Percentiles rank a stretch among this genome's conserved stretches.
phyloP scores from a whole-genome alignment of 1,140 invertebrate genomes.

The Eufriesea mexicana region DNA sequence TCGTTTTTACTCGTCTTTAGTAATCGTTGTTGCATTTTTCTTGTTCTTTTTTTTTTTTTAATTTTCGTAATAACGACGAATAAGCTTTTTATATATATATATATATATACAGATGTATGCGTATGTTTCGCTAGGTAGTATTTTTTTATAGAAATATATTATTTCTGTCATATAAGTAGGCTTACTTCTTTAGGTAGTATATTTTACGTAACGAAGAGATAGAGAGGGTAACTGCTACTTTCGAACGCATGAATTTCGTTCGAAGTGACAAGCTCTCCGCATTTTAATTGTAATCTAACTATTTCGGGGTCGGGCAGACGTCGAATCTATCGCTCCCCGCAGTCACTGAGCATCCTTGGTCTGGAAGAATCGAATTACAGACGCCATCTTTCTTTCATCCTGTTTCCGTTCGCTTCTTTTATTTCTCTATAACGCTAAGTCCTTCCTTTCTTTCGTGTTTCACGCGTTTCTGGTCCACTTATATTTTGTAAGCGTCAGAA shows the following conservation, averaged over 20 bases:
- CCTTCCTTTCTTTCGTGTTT: constrained; percentile 22
- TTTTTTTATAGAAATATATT: constrained; percentile 1
- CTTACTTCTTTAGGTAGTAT: background rate
- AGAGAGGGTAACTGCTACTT: background rate
- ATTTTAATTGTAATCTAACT: constrained; percentile 80
- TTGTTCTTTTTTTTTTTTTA: background rate
- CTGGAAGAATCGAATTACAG: constrained; percentile 45
- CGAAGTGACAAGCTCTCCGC: constrained; percentile 72
- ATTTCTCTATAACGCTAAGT: background rate
- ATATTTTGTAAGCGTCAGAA: constrained; percentile 70
- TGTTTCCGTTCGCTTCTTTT: background rate
- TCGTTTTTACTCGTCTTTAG: background rate
- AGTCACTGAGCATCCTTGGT: constrained; percentile 80
- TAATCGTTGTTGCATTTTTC: background rate
- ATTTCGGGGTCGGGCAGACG: constrained; percentile 67
- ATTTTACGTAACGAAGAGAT: background rate
- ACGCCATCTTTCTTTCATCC: background rate
- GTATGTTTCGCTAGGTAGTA: background rate
- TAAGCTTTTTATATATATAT: background rate
- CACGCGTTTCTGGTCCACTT: constrained; percentile 51
- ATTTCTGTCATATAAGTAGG: background rate
- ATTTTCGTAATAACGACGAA: background rate
- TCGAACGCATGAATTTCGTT: constrained; percentile 38
- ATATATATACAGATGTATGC: background rate
- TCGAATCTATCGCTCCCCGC: constrained; percentile 72